phyloP scores from a whole-genome alignment of 2,113 vertebrate species.

The Centropus unirufus region DNA sequence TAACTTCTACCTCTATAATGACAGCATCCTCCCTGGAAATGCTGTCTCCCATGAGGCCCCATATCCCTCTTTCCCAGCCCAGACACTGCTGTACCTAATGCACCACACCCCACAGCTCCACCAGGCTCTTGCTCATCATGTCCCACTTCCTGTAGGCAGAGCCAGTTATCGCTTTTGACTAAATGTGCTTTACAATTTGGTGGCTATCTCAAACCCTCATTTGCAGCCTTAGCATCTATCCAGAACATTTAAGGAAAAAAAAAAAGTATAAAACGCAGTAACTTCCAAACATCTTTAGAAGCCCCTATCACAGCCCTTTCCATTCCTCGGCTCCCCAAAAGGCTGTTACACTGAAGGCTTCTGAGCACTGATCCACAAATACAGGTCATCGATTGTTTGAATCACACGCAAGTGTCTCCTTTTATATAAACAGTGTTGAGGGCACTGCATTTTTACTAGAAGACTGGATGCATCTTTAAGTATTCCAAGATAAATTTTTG shows the following conservation, averaged over 20 bases:
- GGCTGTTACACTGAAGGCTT: neutral
- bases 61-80: neutral
- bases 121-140: slow-evolving; percentile 29
- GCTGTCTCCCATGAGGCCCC: neutral
- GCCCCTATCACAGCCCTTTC: neutral
- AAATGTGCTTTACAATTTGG: neutral
- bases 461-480: neutral
- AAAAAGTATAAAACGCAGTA: neutral
- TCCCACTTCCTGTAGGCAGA: slow-evolving; percentile 26
- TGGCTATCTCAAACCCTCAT: neutral
- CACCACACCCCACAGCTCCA: slow-evolving; percentile 23
- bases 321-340: neutral
- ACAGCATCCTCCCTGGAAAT: neutral
- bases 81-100: neutral
- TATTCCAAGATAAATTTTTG: neutral
- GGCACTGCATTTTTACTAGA: neutral
- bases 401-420: neutral
- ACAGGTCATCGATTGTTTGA: neutral
- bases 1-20: neutral
- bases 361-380: neutral
- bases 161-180: neutral
- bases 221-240: neutral
- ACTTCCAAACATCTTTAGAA: neutral
- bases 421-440: neutral
- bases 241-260: neutral